Evolutionary conservation across 2,888 invertebrate genomes (phyloP).

Genomic region (Odontothrips loti): DNA sequence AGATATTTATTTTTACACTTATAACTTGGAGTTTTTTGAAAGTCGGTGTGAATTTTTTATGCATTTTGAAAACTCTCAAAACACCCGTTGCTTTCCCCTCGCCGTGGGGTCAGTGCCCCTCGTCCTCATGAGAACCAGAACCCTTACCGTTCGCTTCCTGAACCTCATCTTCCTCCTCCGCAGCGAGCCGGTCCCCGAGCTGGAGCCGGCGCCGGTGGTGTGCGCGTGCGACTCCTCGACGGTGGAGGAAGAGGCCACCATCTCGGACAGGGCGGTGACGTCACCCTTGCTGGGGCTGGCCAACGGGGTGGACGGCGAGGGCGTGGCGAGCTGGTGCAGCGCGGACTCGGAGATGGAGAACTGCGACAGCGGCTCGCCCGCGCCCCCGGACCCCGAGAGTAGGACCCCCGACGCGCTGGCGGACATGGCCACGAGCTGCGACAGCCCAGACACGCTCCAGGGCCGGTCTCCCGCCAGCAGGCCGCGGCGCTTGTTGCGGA

Average conservation of each 20-base stretch:
- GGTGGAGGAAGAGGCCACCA: constrained; percentile 54
- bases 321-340: constrained; percentile 62
- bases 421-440: constrained; percentile 58
- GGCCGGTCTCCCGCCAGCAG: constrained; percentile 53
- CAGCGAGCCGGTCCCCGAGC: constrained; percentile 47
- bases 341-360: constrained; percentile 89
- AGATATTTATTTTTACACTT: background rate
- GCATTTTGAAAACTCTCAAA: too few relatives aligned
- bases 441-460: constrained; percentile 84
- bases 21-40: background rate
- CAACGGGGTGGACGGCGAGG: constrained; percentile 45
- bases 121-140: background rate
- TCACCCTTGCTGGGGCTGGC: constrained; percentile 16
- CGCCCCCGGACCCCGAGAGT: too few relatives aligned
- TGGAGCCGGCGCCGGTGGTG: constrained; percentile 44
- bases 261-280: constrained; percentile 42
- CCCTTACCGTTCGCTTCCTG: constrained; percentile 45
- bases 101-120: background rate
- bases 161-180: constrained; percentile 49
- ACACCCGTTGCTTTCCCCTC: too few relatives aligned
- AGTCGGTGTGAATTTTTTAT: too few relatives aligned
- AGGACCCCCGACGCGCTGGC: constrained; percentile 37
- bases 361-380: constrained; percentile 49
- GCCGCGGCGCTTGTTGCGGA: constrained; percentile 30
- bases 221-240: constrained; percentile 47